Evolutionary conservation across 1,140 invertebrate species (phyloP).

Genomic region (Drosophila fuyamai): DNA sequence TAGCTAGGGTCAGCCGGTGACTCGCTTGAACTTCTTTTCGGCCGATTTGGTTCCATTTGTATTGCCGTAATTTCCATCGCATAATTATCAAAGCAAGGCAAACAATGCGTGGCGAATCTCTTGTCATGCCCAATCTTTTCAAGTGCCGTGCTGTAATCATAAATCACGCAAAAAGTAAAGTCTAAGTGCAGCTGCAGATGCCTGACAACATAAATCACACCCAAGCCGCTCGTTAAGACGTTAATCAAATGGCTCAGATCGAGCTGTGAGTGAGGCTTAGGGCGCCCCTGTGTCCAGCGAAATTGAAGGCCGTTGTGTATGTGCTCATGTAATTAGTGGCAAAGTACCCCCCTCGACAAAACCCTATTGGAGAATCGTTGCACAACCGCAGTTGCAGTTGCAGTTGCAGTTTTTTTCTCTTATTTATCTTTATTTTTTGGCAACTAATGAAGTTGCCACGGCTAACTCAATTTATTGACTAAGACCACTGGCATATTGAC

Average conservation of each 20-base stretch:
- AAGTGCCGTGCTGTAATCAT: constrained; percentile 67
- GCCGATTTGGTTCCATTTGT: constrained; percentile 12
- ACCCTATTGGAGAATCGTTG: constrained; percentile 50
- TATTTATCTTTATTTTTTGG: constrained; percentile 60
- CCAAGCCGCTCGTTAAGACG: constrained; percentile 73
- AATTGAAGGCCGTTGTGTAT: constrained; percentile 64
- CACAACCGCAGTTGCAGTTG: constrained; percentile 50
- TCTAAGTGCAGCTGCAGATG: constrained; percentile 53
- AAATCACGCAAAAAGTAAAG: constrained; percentile 67
- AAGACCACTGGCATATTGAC: constrained; percentile 58
- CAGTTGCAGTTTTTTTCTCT: constrained; percentile 25
- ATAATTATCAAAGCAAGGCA: constrained; percentile 51
- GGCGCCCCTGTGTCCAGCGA: constrained; percentile 51
- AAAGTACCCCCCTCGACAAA: constrained; percentile 23
- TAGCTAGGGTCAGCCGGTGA: constrained; percentile 52
- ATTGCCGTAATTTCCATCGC: constrained; percentile 25
- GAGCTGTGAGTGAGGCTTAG: constrained; percentile 32
- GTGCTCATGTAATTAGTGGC: constrained; percentile 79
- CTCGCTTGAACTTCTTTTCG: constrained; percentile 36
- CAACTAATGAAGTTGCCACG: constrained; percentile 70
- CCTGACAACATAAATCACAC: constrained; percentile 73
- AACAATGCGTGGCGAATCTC: constrained; percentile 75
- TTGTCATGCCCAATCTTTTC: constrained; percentile 70
- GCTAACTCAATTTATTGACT: constrained; percentile 76
- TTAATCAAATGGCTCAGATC: constrained; percentile 73